phyloP scores from a whole-genome alignment of 23 tunicate species.

The Trididemnum clinides region DNA sequence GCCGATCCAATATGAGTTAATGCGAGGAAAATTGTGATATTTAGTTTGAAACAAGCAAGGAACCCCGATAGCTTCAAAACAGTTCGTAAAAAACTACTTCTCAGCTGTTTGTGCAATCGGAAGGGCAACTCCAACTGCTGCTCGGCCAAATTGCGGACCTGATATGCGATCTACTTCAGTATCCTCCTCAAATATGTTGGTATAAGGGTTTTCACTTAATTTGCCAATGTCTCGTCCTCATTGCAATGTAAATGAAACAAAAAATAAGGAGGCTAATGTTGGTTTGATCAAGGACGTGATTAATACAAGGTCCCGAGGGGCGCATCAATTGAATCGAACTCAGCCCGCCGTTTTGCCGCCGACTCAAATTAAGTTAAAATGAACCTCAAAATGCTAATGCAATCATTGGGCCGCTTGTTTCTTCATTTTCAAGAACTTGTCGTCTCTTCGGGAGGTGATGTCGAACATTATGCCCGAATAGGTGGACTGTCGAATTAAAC shows the following conservation, averaged over 20 bases:
- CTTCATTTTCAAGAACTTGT: neutral
- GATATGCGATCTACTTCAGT: neutral
- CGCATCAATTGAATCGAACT: neutral
- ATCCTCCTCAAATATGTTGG: neutral
- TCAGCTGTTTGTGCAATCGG: conserved; percentile 9
- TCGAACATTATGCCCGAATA: conserved; percentile 43
- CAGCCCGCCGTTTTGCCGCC: conserved; percentile 3
- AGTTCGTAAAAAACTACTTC: neutral
- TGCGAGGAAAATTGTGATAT: neutral
- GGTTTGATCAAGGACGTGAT: neutral
- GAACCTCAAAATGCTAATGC: neutral
- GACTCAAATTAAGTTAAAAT: neutral
- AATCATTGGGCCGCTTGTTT: neutral
- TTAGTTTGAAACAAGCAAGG: neutral
- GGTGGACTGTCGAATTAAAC: conserved; percentile 77
- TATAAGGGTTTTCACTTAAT: neutral
- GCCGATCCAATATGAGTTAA: no score
- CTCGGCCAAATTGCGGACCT: neutral
- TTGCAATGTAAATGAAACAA: neutral
- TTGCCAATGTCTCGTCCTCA: neutral
- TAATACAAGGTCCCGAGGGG: neutral
- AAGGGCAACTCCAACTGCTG: neutral
- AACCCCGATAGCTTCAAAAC: neutral
- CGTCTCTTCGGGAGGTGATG: conserved; percentile 48
- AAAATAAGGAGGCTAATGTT: neutral